These are phyloP conservation scores for Chromobotia macracanthus DNA, from an alignment of 2,797 vertebrate species.

Conservation along the genomic window DNA sequence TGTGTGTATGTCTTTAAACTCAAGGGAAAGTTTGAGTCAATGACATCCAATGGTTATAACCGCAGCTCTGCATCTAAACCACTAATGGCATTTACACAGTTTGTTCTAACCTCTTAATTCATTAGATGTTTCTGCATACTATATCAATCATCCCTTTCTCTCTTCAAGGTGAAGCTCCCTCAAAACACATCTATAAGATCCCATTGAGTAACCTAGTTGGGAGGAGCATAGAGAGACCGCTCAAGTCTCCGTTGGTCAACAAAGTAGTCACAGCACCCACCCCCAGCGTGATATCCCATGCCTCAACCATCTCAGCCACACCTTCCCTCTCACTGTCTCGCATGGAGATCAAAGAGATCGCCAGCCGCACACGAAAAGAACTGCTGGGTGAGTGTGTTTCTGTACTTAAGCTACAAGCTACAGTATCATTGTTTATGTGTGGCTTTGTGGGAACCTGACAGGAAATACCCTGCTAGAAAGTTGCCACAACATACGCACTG, in stretches of 20 bases:
- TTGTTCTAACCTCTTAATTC: neutral
- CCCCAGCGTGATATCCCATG: slow-evolving; percentile 64
- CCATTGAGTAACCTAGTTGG: slow-evolving; percentile 95
- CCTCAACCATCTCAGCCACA: slow-evolving; percentile 78
- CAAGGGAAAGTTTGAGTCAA: too few relatives aligned
- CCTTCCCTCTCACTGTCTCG: slow-evolving; percentile 92
- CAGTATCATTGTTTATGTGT: slow-evolving; percentile 10
- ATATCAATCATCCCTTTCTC: slow-evolving; percentile 23
- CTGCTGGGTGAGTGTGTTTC: slow-evolving; percentile 84
- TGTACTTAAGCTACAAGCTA: slow-evolving; percentile 6
- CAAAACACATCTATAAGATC: slow-evolving; percentile 94
- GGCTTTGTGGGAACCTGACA: slow-evolving; percentile 1
- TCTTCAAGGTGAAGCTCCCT: slow-evolving; percentile 81
- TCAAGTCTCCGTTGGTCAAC: slow-evolving; percentile 92
- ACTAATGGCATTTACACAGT: slow-evolving; percentile 15
- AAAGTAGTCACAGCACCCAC: slow-evolving; percentile 85
- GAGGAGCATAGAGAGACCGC: slow-evolving; percentile 93
- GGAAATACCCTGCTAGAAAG: neutral
- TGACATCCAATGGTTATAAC: too few relatives aligned
- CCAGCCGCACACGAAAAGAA: slow-evolving; percentile 94
- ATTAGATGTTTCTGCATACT: neutral
- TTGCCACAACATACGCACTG: neutral
- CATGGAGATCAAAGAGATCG: slow-evolving; percentile 99
- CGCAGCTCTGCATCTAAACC: too few relatives aligned
- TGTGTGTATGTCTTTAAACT: too few relatives aligned